Conservation (phyloP, 2,113 vertebrate species). For the Synchiropus splendidus region DNA sequence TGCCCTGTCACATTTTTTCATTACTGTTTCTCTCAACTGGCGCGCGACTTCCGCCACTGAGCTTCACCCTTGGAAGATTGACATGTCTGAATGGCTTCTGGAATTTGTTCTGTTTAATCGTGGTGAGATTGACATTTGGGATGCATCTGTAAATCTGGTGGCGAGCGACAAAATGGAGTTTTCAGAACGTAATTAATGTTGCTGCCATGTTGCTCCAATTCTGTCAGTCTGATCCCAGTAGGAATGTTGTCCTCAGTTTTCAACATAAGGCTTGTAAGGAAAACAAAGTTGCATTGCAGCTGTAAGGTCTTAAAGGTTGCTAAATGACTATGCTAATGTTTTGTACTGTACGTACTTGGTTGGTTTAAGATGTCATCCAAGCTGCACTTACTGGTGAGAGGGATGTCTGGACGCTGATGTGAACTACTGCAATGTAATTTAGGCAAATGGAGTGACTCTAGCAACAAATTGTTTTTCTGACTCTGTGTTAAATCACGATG, state of each 20-base stretch:
- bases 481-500: too few species aligned
- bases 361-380: too few species aligned
- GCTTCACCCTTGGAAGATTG: conserved; percentile 21
- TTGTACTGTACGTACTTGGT: too few species aligned
- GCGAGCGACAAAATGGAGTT: background rate
- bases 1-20: conserved; percentile 35
- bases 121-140: conserved; percentile 20
- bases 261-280: too few species aligned
- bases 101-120: conserved; percentile 7
- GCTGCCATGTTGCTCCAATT: conserved; percentile 57
- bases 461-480: too few species aligned
- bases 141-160: conserved; percentile 8
- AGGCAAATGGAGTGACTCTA: too few species aligned
- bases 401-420: too few species aligned
- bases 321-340: too few species aligned
- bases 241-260: conserved; percentile 27
- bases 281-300: too few species aligned
- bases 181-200: conserved; percentile 54
- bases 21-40: conserved; percentile 15
- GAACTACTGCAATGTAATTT: too few species aligned
- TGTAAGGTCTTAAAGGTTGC: too few species aligned
- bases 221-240: conserved; percentile 63
- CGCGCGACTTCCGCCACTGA: conserved; percentile 12
- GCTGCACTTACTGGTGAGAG: too few species aligned
- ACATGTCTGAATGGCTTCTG: conserved; percentile 10